Percentiles rank a stretch among this genome's conserved stretches.
These are phyloP conservation scores for Mesorhabditis sp. DNA, from an alignment of 2,888 invertebrate genomes.

Conservation along the genomic window DNA sequence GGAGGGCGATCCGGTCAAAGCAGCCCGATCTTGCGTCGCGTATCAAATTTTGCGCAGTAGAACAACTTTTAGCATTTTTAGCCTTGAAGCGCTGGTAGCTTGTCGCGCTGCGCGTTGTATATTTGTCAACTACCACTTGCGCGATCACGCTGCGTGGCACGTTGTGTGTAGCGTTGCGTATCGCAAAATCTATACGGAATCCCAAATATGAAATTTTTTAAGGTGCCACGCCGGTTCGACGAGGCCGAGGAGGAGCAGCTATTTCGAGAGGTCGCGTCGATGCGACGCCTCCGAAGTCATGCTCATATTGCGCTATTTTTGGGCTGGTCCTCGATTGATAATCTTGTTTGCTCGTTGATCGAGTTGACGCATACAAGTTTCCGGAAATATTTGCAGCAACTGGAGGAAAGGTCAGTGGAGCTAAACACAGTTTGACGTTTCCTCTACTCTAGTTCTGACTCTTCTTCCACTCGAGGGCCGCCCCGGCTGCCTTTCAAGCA, in stretches of 20 bases:
- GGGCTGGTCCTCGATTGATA: slow-evolving; percentile 43
- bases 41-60: too few relatives aligned
- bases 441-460: slow-evolving; percentile 8
- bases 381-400: slow-evolving; percentile 39
- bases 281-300: slow-evolving; percentile 38
- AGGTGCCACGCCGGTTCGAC: slow-evolving; percentile 37
- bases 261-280: slow-evolving; percentile 38
- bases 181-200: too few relatives aligned
- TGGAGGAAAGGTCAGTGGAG: slow-evolving; percentile 32
- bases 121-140: too few relatives aligned
- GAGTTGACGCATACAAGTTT: slow-evolving; percentile 46
- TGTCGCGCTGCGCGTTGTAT: too few relatives aligned
- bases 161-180: too few relatives aligned
- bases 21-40: too few relatives aligned
- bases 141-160: too few relatives aligned
- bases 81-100: too few relatives aligned
- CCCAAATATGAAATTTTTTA: too few relatives aligned
- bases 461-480: background rate
- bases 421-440: background rate
- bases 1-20: slow-evolving; percentile 10
- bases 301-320: slow-evolving; percentile 40
- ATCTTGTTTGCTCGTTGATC: slow-evolving; percentile 36
- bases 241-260: slow-evolving; percentile 43
- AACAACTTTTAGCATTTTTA: too few relatives aligned
- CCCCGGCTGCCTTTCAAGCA: slow-evolving; percentile 23